phyloP scores from a whole-genome alignment of 2,888 invertebrate species.

The Habroteleia sp. region DNA sequence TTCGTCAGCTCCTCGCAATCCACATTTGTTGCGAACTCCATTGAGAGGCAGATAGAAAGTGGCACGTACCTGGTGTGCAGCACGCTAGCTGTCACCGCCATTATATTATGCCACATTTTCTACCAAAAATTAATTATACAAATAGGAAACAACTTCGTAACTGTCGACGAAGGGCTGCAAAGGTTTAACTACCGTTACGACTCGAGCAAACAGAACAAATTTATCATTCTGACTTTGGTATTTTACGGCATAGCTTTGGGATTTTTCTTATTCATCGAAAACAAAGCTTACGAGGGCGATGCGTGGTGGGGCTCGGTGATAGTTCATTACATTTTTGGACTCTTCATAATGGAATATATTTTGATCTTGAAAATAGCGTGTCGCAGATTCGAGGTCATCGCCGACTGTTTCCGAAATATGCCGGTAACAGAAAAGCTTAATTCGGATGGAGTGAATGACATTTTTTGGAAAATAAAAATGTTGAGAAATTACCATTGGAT shows the following conservation, averaged over 20 bases:
- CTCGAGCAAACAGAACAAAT: neutral
- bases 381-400: slow-evolving; percentile 21
- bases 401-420: slow-evolving; percentile 1
- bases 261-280: slow-evolving; percentile 27
- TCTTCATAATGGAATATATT: slow-evolving; percentile 36
- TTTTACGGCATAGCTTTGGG: slow-evolving; percentile 1
- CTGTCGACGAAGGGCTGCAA: slow-evolving; percentile 8
- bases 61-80: slow-evolving; percentile 13
- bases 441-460: neutral
- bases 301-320: slow-evolving; percentile 33
- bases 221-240: neutral
- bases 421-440: neutral
- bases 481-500: slow-evolving; percentile 26
- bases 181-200: slow-evolving; percentile 7
- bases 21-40: slow-evolving; percentile 4
- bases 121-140: slow-evolving; percentile 6
- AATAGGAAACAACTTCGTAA: slow-evolving; percentile 20
- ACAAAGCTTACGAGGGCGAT: slow-evolving; percentile 23
- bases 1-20: neutral
- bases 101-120: slow-evolving; percentile 20
- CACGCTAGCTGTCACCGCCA: neutral
- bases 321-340: slow-evolving; percentile 38
- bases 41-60: slow-evolving; percentile 37
- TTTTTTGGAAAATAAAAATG: slow-evolving; percentile 1
- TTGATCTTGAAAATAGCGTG: slow-evolving; percentile 17